A percentile compares a stretch with the other conserved stretches of the same genome.
phyloP scores from a whole-genome alignment of 2,113 vertebrate species.

The Pampusana beccarii region DNA sequence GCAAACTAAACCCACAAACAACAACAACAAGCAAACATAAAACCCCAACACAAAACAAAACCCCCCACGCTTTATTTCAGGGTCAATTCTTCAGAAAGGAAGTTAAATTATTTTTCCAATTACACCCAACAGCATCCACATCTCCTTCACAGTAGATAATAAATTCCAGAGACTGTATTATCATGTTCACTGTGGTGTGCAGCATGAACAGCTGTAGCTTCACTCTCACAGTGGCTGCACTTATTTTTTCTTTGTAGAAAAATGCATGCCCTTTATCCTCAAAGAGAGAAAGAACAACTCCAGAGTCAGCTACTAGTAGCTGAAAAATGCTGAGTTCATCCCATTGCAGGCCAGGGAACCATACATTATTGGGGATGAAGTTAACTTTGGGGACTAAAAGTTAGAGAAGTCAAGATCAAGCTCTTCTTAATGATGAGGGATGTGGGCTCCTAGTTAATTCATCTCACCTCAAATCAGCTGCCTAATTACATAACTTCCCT shows the following conservation, averaged over 20 bases:
- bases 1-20: too few relatives aligned
- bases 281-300: not conserved
- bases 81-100: not conserved
- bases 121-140: not conserved
- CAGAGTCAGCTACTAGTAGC: not conserved
- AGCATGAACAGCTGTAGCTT: not conserved
- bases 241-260: not conserved
- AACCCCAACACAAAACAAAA: too few relatives aligned
- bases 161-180: not conserved
- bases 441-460: not conserved
- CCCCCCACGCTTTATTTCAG: not conserved
- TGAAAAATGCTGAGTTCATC: not conserved
- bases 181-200: not conserved
- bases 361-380: accelerated
- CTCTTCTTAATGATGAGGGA: not conserved
- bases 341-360: not conserved
- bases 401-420: not conserved
- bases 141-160: not conserved
- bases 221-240: not conserved
- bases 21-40: too few relatives aligned
- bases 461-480: not conserved
- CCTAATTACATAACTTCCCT: not conserved
- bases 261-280: not conserved
- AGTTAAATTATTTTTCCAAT: not conserved
- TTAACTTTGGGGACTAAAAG: not conserved